Base-by-base conservation (phyloP, 2,888 invertebrate species). In the Aromia moschata region DNA sequence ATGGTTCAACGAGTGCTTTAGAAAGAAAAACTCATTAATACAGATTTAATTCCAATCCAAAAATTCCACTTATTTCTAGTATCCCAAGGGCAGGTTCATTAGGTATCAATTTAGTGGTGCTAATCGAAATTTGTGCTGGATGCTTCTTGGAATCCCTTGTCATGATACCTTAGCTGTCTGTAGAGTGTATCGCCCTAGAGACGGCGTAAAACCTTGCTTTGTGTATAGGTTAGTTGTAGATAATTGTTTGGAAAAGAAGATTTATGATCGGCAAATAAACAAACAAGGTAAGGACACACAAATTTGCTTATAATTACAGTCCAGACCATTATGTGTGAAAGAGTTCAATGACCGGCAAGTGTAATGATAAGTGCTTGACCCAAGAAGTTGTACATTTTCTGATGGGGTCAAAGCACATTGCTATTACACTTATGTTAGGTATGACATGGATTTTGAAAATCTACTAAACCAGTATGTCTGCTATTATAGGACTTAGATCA, bases 141-240 rank as follows among this genome's bases (percentile, higher is more conserved):
- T 80, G 98, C 98, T 10, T 96, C 96, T 33, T 99, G 98, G 98
- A 99, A 99, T 83, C 98, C 98, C n/a, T 1, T 98, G 98, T 77
- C 98, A 99, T 75, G 98, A 98, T 77, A 94, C 95, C 0, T 96
- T 96, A 83, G 98, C 98, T 20, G 97, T 99, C 10, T 98, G 98
- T 79, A 84, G 98, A 69, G 96, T 98, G 36, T 96, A 95, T 78
- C 86, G 92, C 73, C 98, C 97, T 76, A n/a, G n/a, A n/a, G 98
- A 98, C 0, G 98, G 99, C 80, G 86, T 87, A 73, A 98, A 96
- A 75, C 92, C 91, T 0, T 97, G 97, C 74, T 97, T 92, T 79
- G 96, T 99, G 2, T 99, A 98, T 79, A 88, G 98, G 36, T 86
- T 99, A 60, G 96, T 99, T 2, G 96, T 96, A 80, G 98, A 99